Evolutionary conservation across 1,140 invertebrate genomes (phyloP).

Genomic region (Calephelis nemesis): DNA sequence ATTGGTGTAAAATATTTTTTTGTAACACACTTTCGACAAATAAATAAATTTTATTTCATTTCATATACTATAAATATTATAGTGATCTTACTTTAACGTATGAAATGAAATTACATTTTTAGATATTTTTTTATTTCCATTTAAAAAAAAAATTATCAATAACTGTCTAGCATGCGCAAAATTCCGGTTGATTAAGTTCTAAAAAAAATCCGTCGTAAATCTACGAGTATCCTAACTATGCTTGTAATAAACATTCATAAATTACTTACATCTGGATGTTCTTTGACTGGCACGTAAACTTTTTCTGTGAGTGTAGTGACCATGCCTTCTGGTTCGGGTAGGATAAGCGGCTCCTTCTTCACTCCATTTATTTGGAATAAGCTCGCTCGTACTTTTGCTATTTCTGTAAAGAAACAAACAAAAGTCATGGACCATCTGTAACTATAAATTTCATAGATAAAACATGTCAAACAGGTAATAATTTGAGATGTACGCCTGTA

Average conservation of each 20-base stretch:
- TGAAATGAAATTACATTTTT: too few relatives aligned
- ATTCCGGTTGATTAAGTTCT: too few relatives aligned
- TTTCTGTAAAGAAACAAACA: conserved; percentile 91
- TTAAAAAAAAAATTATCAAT: too few relatives aligned
- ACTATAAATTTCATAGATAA: conserved; percentile 48
- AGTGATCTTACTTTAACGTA: too few relatives aligned
- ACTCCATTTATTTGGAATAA: conserved; percentile 99
- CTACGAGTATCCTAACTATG: too few relatives aligned
- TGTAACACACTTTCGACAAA: too few relatives aligned
- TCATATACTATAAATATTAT: too few relatives aligned
- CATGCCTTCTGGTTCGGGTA: conserved; percentile 96
- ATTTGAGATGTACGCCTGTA: conserved; percentile 51
- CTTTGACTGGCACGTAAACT: conserved; percentile 99
- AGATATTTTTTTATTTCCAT: too few relatives aligned
- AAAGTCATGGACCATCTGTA: conserved; percentile 42
- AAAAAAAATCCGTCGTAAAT: background rate
- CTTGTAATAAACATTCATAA: background rate
- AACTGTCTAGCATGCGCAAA: too few relatives aligned
- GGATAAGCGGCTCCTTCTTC: conserved; percentile 93
- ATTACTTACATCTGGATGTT: conserved; percentile 98
- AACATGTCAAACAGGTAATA: conserved; percentile 52
- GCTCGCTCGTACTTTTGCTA: conserved; percentile 96
- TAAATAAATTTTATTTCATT: too few relatives aligned
- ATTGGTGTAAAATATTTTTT: too few relatives aligned
- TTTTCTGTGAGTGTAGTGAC: conserved; percentile 97